These are phyloP conservation scores for Myrmecobius fasciatus DNA, from an alignment of 2,113 vertebrate genomes.

Conservation along the genomic window DNA sequence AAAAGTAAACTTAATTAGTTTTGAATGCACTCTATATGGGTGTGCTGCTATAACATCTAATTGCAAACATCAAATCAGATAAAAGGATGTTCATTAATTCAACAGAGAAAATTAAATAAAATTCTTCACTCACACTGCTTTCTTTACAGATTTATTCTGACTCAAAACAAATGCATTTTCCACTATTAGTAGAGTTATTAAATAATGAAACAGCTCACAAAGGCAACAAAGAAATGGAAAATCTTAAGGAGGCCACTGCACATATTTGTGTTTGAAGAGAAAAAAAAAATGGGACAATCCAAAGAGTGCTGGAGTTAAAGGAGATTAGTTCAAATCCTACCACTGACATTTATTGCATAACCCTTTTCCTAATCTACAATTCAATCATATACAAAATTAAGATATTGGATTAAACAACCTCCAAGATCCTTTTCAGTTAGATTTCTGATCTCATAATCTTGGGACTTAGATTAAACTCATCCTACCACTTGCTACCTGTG, in stretches of 20 bases:
- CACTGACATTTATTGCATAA: background rate
- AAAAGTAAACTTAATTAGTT: slow-evolving; percentile 58
- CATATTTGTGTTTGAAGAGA: background rate
- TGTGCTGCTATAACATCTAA: background rate
- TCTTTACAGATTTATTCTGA: slow-evolving; percentile 33
- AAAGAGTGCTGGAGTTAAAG: background rate
- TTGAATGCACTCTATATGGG: slow-evolving; percentile 23
- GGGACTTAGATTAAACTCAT: background rate
- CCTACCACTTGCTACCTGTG: background rate
- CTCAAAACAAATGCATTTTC: slow-evolving; percentile 10
- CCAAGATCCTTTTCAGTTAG: background rate
- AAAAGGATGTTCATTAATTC: slow-evolving; percentile 42
- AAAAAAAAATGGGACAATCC: background rate
- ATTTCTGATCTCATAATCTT: background rate
- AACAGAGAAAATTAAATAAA: slow-evolving; percentile 34
- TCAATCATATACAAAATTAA: background rate
- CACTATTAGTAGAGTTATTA: slow-evolving; percentile 45
- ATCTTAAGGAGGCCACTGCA: background rate
- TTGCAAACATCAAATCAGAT: slow-evolving; percentile 29
- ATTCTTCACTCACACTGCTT: slow-evolving; percentile 17
- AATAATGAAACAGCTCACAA: slow-evolving; percentile 4
- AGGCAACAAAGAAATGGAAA: background rate
- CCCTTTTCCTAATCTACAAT: background rate
- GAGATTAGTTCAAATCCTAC: background rate
- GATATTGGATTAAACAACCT: background rate